Conservation (phyloP, 2,113 vertebrate species). For the Corapipo altera region DNA sequence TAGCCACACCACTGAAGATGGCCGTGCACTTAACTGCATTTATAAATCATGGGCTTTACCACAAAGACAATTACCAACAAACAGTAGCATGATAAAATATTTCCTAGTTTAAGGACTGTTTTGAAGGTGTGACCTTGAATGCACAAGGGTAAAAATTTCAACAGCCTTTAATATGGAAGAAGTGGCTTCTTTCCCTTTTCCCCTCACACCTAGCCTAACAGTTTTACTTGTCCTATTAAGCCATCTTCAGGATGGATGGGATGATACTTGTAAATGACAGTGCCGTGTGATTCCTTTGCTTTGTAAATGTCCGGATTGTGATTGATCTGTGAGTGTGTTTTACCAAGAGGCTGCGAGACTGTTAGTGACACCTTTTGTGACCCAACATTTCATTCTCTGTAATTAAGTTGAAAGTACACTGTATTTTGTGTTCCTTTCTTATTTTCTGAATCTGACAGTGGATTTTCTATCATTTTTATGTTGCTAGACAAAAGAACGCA, state of each 20-base stretch:
- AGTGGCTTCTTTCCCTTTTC: background rate
- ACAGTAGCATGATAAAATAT: background rate
- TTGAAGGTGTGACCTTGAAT: background rate
- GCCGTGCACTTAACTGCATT: background rate
- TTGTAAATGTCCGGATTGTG: accelerated
- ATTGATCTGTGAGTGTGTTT: background rate
- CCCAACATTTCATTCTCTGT: background rate
- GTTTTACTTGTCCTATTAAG: background rate
- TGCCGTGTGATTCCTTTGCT: background rate
- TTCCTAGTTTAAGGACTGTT: background rate
- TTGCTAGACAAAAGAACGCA: background rate
- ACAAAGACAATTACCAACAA: background rate
- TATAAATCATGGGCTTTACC: background rate
- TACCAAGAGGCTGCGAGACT: background rate
- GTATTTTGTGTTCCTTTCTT: background rate
- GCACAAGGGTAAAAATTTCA: background rate
- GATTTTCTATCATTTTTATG: background rate
- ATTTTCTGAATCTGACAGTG: background rate
- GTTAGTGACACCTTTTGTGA: background rate
- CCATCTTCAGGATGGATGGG: background rate
- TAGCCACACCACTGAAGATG: background rate
- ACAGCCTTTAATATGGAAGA: background rate
- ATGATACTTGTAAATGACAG: background rate
- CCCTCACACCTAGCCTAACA: accelerated
- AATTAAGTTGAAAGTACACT: background rate